Evolutionary conservation across 2,888 invertebrate genomes (phyloP), one percentile per base, ranked within the genome.

Genomic region (Lycaena phlaeas): DNA sequence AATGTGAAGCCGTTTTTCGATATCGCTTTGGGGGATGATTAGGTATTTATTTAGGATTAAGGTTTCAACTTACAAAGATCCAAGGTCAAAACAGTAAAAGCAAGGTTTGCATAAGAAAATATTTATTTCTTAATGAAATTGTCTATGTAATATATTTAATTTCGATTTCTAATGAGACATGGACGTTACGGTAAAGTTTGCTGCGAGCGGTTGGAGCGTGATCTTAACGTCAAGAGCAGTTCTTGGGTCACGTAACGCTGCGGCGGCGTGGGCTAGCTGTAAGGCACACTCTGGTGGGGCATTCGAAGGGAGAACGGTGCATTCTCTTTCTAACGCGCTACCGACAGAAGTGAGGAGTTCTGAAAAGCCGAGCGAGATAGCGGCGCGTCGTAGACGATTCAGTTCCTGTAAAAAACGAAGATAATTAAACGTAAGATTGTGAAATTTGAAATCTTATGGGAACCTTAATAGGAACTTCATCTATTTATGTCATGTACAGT

Each of bases 201-300:
- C 44, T 1, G 65, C 61, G 9, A 81, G 61, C 0, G 82, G 82
- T 34, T 71, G 69, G 2, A 82, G 59, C 3, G 76, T 70, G 49
- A 74, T 73, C 41, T 86, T 81, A 47, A 78, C 66, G 51, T 82
- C 82, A 26, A 79, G 61, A 1, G 71, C 77, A 1, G 79, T 90
- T 38, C 89, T 79, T 1, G 91, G 90, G 68, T 93, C 93, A 27
- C 93, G 86, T 3, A 97, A 81, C 47, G 92, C 91, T 34, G 90
- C 89, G 3, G 95, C 93, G 0, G 96, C 96, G 70, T 97, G 96
- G 10, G 94, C 92, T 44, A 97, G 86, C 66, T 97, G 97, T 43
- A 96, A 72, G 0, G 94, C 91, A 62, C 95, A 95, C 64, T 97
- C 96, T 0, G 94, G 92, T 64, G 94, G 93, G 9, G 94, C 86